phyloP scores from a whole-genome alignment of 2,888 invertebrate genomes.

The Apocheima hispidaria region DNA sequence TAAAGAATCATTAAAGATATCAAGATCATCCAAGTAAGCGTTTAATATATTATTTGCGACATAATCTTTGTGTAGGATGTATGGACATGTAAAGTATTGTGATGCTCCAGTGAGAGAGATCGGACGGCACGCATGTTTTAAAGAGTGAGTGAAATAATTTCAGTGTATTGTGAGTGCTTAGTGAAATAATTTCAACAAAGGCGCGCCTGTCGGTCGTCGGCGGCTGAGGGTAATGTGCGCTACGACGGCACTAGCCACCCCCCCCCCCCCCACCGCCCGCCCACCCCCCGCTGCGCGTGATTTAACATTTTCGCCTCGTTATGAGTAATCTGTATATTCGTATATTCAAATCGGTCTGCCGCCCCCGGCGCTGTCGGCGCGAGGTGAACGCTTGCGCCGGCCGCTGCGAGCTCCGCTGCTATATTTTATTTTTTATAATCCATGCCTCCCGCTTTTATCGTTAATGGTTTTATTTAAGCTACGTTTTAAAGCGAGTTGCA shows the following conservation, averaged over 20 bases:
- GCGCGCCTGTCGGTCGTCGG: neutral
- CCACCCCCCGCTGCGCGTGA: constrained; percentile 23
- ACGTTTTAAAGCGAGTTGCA: constrained; percentile 6
- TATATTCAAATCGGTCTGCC: constrained; percentile 24
- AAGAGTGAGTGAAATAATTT: too few species aligned
- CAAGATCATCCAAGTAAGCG: too few species aligned
- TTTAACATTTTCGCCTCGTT: constrained; percentile 26
- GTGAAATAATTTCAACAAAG: too few species aligned
- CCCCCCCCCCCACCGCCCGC: neutral
- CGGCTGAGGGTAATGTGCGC: neutral
- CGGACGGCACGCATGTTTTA: neutral
- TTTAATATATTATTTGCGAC: too few species aligned
- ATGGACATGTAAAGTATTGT: too few species aligned
- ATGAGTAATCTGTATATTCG: constrained; percentile 23
- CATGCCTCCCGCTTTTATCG: constrained; percentile 15
- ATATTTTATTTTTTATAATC: constrained; percentile 14
- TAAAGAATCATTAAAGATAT: too few species aligned
- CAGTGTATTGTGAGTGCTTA: too few species aligned
- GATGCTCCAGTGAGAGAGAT: neutral
- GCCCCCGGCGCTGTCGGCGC: neutral
- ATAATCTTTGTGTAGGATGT: too few species aligned
- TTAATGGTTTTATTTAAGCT: constrained; percentile 2
- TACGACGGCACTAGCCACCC: neutral
- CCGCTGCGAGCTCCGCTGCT: too few species aligned
- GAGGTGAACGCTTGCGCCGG: neutral